Conservation (phyloP, 1,140 invertebrate species). For the Vanessa atalanta region DNA sequence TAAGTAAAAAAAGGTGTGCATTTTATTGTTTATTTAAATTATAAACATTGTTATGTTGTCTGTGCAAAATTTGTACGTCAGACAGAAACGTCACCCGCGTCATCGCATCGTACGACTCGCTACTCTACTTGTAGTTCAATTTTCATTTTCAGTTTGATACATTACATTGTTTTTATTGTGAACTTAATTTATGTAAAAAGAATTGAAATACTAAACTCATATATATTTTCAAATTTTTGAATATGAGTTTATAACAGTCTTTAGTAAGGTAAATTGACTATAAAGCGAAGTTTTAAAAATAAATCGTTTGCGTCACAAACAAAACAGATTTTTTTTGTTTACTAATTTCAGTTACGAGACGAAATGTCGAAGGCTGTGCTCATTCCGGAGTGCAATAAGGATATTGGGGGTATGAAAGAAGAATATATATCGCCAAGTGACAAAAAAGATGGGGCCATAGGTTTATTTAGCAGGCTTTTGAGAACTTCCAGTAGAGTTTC, state of each 20-base stretch:
- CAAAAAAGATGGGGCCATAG: slow-evolving; percentile 69
- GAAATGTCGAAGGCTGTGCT: slow-evolving; percentile 74
- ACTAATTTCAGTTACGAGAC: slow-evolving; percentile 64
- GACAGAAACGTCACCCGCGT: slow-evolving; percentile 57
- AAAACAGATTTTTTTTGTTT: slow-evolving; percentile 75
- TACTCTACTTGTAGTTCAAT: slow-evolving; percentile 42
- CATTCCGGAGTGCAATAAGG: slow-evolving; percentile 70
- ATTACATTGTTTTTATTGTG: slow-evolving; percentile 49
- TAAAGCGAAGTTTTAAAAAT: slow-evolving; percentile 54
- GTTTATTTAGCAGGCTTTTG: slow-evolving; percentile 66
- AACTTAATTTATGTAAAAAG: slow-evolving; percentile 48
- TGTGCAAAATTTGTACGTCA: slow-evolving; percentile 23
- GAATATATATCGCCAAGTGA: slow-evolving; percentile 66
- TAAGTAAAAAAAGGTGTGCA: too few relatives aligned
- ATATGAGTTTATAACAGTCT: slow-evolving; percentile 69
- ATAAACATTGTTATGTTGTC: slow-evolving; percentile 21
- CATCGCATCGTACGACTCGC: slow-evolving; percentile 52
- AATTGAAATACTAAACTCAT: slow-evolving; percentile 44
- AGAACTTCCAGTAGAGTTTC: slow-evolving; percentile 65
- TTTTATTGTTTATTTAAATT: not conserved
- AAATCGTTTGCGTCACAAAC: slow-evolving; percentile 75
- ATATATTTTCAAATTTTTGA: slow-evolving; percentile 35
- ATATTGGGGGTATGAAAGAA: slow-evolving; percentile 66
- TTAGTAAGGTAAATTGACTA: slow-evolving; percentile 42
- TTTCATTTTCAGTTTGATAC: slow-evolving; percentile 61